Conservation (phyloP, 1,140 invertebrate genomes). For the Sitobion miscanthi region DNA sequence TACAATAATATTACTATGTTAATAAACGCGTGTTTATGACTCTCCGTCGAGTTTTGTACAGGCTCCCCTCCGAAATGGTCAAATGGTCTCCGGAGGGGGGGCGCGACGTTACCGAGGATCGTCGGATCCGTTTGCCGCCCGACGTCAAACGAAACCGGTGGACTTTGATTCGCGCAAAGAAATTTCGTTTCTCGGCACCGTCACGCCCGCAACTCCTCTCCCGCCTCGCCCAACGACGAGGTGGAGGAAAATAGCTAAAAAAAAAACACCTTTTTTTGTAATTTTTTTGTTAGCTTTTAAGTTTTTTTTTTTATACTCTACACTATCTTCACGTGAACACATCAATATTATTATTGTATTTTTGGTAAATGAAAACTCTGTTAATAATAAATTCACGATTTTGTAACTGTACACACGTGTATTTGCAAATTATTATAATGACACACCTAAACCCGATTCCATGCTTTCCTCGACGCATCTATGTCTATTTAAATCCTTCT, state of each 20-base stretch:
- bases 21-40: neutral
- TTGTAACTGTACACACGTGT: neutral
- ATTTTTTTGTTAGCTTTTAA: conserved; percentile 44
- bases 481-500: neutral
- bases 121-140: conserved; percentile 33
- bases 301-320: neutral
- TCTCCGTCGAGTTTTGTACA: neutral
- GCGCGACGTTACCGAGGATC: conserved; percentile 37
- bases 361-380: conserved; percentile 36
- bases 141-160: conserved; percentile 14
- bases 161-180: neutral
- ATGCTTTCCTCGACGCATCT: neutral
- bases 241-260: neutral
- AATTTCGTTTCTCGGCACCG: conserved; percentile 44
- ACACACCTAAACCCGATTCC: neutral
- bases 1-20: neutral
- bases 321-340: conserved; percentile 18
- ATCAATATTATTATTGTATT: conserved; percentile 36
- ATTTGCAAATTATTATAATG: neutral
- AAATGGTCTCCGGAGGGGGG: neutral
- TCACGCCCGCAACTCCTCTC: neutral
- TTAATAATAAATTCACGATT: conserved; percentile 51
- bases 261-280: neutral
- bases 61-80: neutral
- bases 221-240: neutral